Conservation (phyloP, 2,113 vertebrate genomes). For the Epinephelus cyanopodus region DNA sequence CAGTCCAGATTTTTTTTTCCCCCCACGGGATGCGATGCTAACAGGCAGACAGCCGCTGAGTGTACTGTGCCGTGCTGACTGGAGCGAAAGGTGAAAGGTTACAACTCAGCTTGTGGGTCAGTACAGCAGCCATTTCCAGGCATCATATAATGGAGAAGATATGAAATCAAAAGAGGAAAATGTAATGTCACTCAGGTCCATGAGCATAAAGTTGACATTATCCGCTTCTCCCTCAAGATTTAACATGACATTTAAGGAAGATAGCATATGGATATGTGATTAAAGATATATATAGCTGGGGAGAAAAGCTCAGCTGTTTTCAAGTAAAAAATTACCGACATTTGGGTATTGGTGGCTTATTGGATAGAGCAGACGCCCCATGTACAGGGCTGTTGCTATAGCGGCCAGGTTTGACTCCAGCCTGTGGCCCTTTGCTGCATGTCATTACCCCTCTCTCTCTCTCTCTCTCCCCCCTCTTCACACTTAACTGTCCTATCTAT, state of each 20-base stretch:
- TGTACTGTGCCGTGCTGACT: neutral
- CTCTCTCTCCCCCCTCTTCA: too few species aligned
- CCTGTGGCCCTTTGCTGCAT: too few species aligned
- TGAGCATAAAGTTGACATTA: neutral
- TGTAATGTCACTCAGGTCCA: neutral
- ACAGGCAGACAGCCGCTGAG: constrained; percentile 7
- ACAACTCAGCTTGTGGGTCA: constrained; percentile 3
- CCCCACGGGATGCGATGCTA: constrained; percentile 11
- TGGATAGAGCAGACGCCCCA: too few species aligned
- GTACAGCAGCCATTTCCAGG: constrained; percentile 19
- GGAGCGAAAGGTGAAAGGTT: constrained; percentile 27
- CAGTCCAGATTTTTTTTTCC: neutral
- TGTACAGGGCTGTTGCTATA: too few species aligned
- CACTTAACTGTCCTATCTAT: too few species aligned
- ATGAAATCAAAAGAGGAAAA: neutral
- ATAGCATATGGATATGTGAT: neutral
- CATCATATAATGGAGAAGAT: neutral
- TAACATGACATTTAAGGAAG: constrained; percentile 1
- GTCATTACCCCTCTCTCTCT: too few species aligned
- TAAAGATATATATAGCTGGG: neutral
- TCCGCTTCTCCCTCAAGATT: neutral
- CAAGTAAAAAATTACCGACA: neutral
- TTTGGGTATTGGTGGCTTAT: too few species aligned
- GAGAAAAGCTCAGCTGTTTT: neutral
- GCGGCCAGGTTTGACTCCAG: too few species aligned